phyloP scores from a whole-genome alignment of 2,113 vertebrate species.

The Dromas ardeola region DNA sequence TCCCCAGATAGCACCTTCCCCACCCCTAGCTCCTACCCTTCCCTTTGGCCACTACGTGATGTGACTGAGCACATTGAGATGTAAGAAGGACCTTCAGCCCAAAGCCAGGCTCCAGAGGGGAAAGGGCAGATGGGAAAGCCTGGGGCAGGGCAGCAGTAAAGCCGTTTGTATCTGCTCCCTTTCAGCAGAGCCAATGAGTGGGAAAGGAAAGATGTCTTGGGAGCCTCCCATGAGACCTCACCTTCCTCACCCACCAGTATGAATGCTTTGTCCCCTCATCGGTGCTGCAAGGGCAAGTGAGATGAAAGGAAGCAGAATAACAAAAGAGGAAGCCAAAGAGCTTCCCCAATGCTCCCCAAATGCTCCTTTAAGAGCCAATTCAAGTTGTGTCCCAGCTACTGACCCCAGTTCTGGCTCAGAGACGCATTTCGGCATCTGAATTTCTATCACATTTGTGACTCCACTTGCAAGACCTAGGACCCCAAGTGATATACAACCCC shows the following conservation, averaged over 20 bases:
- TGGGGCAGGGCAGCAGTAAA: not conserved
- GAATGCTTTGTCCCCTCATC: not conserved
- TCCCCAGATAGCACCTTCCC: not conserved
- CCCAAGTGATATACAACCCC: not conserved
- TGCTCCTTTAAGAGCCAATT: not conserved
- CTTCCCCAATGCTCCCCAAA: not conserved
- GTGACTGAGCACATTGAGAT: not conserved
- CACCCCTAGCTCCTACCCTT: not conserved
- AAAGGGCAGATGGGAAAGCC: not conserved
- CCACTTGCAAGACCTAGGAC: not conserved
- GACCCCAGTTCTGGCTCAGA: not conserved
- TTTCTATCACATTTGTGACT: not conserved
- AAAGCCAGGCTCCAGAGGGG: not conserved
- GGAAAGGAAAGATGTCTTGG: not conserved
- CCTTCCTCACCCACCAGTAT: not conserved
- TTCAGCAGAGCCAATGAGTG: not conserved
- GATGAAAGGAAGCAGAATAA: conserved; percentile 76
- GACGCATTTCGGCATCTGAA: not conserved
- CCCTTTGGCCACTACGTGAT: not conserved
- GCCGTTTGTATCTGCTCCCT: not conserved
- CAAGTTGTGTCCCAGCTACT: not conserved
- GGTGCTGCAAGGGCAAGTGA: conserved; percentile 45
- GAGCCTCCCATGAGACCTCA: not conserved
- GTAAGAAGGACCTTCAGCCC: not conserved
- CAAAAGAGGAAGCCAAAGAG: conserved; percentile 44